Evolutionary conservation across 2,113 vertebrate species (phyloP), one percentile per base, ranked within the genome.

Genomic region (Collichthys lucidus): DNA sequence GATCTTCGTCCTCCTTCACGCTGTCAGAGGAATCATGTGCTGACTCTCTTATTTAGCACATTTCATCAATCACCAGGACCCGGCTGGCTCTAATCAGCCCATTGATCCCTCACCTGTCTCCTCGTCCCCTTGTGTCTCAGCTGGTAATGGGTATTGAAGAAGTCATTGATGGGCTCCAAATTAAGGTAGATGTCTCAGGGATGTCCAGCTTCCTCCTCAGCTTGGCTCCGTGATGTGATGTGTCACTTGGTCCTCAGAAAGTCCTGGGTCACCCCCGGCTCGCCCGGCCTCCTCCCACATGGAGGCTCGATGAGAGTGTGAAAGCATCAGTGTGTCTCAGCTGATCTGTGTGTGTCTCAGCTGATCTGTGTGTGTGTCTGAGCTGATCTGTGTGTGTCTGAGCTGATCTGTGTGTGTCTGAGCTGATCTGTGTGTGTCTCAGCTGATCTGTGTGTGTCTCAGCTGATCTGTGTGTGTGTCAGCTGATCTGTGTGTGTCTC

Each of bases 111-210:
- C 22, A 40, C 50, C 49, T 73, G 50, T 67, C 63, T 56, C n/a
- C 47, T 24, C 17, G 53, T 11, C 4, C 47, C 70, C 65, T 64
- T 0, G 15, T 67, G 49, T 67, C 83, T 2, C 0, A 11, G 22
- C 1, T 42, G 80, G 29, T 82, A 50, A 81, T 70, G 35, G 31
- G 4, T 73, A 50, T 78, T 65, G 80, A 67, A 19, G 19, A 47
- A 76, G 70, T 66, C 85, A 53, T 65, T 73, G 74, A 83, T 71
- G 70, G 72, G 52, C 9, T 79, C 80, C 22, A 76, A 83, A 90
- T 87, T 72, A 82, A 80, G 80, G 76, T 66, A 49, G 74, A 84
- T 64, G 74, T 82, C 76, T 83, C 20, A 44, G 47, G 62, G n/a
- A 89, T 79, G 70, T 71, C 40, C 76, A 31, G 53, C 42, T 66